Base-by-base conservation (phyloP, 2,888 invertebrate species). In the Nomada flava region DNA sequence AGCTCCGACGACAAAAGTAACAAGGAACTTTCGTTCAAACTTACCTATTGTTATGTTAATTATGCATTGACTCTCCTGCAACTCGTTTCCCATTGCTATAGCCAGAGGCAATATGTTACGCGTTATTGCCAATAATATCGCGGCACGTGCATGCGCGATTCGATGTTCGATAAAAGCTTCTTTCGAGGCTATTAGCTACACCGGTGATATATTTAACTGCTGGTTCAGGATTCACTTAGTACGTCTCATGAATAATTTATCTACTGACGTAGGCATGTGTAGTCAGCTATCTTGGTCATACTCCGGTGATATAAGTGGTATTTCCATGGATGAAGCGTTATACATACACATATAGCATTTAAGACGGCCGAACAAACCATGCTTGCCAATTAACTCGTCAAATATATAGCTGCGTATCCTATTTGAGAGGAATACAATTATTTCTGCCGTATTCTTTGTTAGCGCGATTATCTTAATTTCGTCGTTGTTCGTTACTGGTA, bases 211-310 rank as follows among this genome's bases (percentile, higher is more conserved):
- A 64, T 72, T 44, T 62, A 71, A 53, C 50, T 53, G 11, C 7
- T 23, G n/a, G 44, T n/a, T 60, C 44, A 13, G 36, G 50, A 26
- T 65, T 26, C 52, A 5, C 20, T 57, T 18, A 23, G 13, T 18
- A 15, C 52, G 0, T 18, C 7, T 75, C 42, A 76, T 85, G 68
- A 85, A 85, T 85, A 71, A 85, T 85, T 82, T 52, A 82, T 18
- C 11, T 62, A 13, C 50, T 20, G 15, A 18, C 36, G 57, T 47
- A 44, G 20, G 53, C 13, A 50, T n/a, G n/a, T 47, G n/a, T n/a
- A 29, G 42, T 18, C 13, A 2, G 15, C 29, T 68, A 44, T 76
- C 62, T 70, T 50, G 11, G 63, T 42, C 5, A 23, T 53, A 29
- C 20, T 47, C 20, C 57, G 59, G 23, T 76, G 76, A 84, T 47